Evolutionary conservation across 2,888 invertebrate genomes (phyloP), one percentile per base, ranked within the genome.

Genomic region (Andrena minutula): DNA sequence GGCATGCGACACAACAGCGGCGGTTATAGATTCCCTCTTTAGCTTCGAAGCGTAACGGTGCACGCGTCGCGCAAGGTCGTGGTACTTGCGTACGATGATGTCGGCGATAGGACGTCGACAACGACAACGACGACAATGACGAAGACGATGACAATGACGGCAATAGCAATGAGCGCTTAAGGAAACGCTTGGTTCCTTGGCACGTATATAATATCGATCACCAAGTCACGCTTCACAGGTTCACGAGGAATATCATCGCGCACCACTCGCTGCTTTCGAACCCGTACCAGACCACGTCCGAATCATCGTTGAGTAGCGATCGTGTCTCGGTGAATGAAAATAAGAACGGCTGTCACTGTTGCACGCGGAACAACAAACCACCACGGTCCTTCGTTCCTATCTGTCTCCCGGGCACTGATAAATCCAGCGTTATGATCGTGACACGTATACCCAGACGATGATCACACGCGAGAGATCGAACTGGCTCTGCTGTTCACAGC

Each of bases 151-250:
- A 30, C 35, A n/a, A 41, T 64, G 71, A 64, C 61, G 23, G 32
- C 49, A 3, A 58, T 32, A 35, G 12, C n/a, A 75, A 61, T 51
- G 63, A 71, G 58, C 41, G 32, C 64, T 58, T 32, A 53, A 61
- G 28, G 26, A 68, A 69, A 66, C 87, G 80, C 80, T 75, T 8
- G 61, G 65, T 68, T 73, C 35, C 80, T 74, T 72, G 78, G 60
- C 82, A 85, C 82, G 82, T 78, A 77, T 78, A 77, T n/a, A 75
- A 76, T 85, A 77, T 83, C 79, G 79, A 86, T 82, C 86, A 86
- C 86, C 79, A 79, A 23, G 78, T 84, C 86, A 84, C 86, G 86
- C 69, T 84, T 86, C 83, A 88, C 88, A 87, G 61, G 79, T 86
- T 85, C 23, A 58, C 20, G 53, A 61, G 81, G 68, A 58, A 26